These are phyloP conservation scores for Isichthys henryi DNA, from an alignment of 2,113 vertebrate genomes.

Conservation along the genomic window DNA sequence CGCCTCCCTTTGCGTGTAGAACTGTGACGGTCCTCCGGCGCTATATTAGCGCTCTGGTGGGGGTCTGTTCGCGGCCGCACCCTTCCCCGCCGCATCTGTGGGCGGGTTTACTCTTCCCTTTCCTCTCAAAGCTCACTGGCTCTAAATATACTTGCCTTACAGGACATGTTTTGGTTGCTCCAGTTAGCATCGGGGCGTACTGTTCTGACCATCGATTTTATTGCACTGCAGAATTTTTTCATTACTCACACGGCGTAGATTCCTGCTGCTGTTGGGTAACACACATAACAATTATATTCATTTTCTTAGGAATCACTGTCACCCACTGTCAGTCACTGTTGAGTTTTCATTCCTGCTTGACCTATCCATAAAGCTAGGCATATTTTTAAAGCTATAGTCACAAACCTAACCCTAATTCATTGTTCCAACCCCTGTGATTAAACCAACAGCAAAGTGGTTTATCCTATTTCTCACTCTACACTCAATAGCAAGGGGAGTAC, in stretches of 20 bases:
- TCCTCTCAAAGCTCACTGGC: not conserved
- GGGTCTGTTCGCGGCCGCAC: not conserved
- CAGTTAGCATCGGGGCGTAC: not conserved
- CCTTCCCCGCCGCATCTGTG: not conserved
- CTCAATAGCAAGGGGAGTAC: not conserved
- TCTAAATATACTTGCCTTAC: not conserved
- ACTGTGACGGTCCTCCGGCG: not conserved
- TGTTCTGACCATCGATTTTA: not conserved
- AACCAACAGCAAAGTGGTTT: not conserved
- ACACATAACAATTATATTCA: not conserved
- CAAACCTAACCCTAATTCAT: not conserved
- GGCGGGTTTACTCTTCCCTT: not conserved
- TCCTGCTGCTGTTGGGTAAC: not conserved
- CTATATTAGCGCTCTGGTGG: not conserved
- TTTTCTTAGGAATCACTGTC: not conserved
- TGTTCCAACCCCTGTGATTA: not conserved
- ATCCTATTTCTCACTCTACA: not conserved
- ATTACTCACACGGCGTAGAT: not conserved
- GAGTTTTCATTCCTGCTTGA: not conserved
- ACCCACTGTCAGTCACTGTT: not conserved
- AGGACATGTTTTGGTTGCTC: not conserved
- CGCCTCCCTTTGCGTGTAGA: too few relatives aligned
- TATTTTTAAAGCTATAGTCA: not conserved
- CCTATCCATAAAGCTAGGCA: not conserved
- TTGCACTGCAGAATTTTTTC: not conserved